phyloP scores from a whole-genome alignment of 2,113 vertebrate species.

The Lathamus discolor region DNA sequence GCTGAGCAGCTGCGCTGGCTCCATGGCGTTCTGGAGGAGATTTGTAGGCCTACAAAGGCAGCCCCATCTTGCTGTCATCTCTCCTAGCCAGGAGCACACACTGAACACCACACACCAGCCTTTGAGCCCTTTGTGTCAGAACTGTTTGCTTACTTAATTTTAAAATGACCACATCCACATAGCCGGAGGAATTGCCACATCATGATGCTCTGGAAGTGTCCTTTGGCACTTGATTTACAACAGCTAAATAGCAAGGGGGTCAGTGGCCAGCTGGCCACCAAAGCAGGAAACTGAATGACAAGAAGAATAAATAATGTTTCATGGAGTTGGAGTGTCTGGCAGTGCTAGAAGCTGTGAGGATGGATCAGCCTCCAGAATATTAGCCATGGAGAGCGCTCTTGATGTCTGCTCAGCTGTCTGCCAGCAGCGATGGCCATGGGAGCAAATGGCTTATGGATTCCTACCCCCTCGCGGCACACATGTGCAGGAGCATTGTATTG shows the following conservation, averaged over 20 bases:
- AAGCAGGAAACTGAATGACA: constrained; percentile 9
- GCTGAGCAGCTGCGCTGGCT: background rate
- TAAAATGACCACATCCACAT: background rate
- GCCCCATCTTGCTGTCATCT: background rate
- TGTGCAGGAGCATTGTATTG: background rate
- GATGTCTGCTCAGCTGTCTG: background rate
- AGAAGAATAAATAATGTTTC: background rate
- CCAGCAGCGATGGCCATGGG: background rate
- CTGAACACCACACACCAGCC: background rate
- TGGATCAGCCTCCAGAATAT: background rate
- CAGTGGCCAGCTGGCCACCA: constrained; percentile 12
- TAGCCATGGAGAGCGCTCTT: background rate
- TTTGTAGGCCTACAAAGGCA: background rate
- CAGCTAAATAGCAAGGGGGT: background rate
- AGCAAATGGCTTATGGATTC: background rate
- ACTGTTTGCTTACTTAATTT: background rate
- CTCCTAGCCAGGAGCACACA: background rate
- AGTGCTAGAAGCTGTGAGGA: background rate
- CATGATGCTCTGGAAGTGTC: background rate
- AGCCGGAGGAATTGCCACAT: background rate
- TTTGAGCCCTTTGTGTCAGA: background rate
- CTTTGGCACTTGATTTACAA: constrained; percentile 17
- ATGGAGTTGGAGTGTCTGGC: background rate
- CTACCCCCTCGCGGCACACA: accelerated
- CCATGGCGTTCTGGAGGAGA: background rate